These are phyloP conservation scores for Sebastes kiyomatsui DNA, from an alignment of 2,797 vertebrate genomes.

Conservation along the genomic window DNA sequence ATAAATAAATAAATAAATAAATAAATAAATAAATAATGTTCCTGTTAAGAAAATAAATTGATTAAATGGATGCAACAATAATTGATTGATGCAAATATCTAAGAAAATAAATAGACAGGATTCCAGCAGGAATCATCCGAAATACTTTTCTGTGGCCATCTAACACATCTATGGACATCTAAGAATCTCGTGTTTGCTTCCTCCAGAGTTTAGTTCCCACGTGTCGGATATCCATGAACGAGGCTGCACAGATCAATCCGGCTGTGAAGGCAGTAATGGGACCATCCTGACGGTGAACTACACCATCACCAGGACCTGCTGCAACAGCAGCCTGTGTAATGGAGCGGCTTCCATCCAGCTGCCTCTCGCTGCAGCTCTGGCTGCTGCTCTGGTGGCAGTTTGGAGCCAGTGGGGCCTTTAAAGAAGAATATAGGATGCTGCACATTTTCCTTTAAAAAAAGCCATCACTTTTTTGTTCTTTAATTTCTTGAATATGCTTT, in stretches of 20 bases:
- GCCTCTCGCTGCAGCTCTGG: conserved; percentile 13
- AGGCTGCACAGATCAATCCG: background rate
- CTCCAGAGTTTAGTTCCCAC: background rate
- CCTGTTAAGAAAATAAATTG: background rate
- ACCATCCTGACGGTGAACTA: background rate
- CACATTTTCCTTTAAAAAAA: background rate
- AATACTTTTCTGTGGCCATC: background rate
- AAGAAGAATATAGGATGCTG: background rate
- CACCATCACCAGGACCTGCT: conserved; percentile 38
- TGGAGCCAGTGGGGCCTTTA: conserved; percentile 27
- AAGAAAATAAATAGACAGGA: background rate
- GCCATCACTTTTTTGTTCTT: background rate
- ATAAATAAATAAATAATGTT: too few species aligned
- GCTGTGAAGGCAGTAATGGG: rapidly evolving
- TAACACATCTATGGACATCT: background rate
- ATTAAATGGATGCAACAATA: background rate
- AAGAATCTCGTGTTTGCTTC: background rate
- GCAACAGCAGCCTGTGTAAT: conserved; percentile 22
- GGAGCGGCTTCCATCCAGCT: background rate
- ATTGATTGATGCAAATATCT: background rate
- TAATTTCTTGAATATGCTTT: background rate
- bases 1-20: background rate
- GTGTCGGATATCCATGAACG: background rate
- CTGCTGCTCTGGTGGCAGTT: conserved; percentile 21
- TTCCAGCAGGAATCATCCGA: background rate